Conservation (phyloP, 1,140 invertebrate genomes). For the Cydia fagiglandana region DNA sequence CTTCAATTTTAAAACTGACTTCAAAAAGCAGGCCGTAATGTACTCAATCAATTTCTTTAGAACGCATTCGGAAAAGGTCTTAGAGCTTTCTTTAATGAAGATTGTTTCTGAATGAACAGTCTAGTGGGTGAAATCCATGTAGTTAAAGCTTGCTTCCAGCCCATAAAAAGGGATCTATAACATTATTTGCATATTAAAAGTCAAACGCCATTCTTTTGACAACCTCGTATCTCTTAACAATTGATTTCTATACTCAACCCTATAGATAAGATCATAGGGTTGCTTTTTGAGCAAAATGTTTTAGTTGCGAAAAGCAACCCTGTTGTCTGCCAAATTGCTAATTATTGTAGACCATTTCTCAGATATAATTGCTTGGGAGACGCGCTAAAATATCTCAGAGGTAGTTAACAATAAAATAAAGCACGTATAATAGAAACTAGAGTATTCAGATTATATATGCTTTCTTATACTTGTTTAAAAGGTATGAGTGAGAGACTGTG, state of each 20-base stretch:
- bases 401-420: slow-evolving; percentile 20
- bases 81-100: no score
- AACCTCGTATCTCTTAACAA: background rate
- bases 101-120: background rate
- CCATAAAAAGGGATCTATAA: slow-evolving; percentile 11
- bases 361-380: slow-evolving; percentile 1
- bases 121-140: background rate
- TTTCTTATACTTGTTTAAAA: background rate
- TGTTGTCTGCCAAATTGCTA: slow-evolving; percentile 5
- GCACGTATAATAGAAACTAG: background rate
- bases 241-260: background rate
- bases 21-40: no score
- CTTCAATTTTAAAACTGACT: no score
- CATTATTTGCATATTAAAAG: slow-evolving; percentile 11
- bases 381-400: slow-evolving; percentile 19
- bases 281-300: background rate
- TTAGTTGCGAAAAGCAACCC: background rate
- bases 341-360: slow-evolving; percentile 5
- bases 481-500: no score
- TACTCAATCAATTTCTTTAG: no score
- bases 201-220: background rate
- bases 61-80: no score
- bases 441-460: background rate
- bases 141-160: background rate
- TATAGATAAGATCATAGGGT: background rate